Evolutionary conservation across 2,888 invertebrate genomes (phyloP).

Genomic region (Theristus sp.): DNA sequence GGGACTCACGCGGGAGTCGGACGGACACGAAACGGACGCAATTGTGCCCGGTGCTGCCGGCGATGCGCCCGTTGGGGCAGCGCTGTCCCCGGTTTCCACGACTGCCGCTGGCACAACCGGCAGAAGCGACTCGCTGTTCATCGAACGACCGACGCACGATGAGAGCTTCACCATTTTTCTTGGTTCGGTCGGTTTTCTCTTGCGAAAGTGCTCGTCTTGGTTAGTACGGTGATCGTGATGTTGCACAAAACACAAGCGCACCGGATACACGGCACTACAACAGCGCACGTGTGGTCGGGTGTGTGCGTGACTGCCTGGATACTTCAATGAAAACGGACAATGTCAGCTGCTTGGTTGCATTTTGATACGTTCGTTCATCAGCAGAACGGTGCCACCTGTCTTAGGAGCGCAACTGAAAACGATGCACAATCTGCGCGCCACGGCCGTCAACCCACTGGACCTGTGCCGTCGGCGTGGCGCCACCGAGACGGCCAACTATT

Average conservation of each 20-base stretch:
- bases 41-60: not conserved
- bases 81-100: not conserved
- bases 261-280: no score
- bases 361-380: not conserved
- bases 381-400: not conserved
- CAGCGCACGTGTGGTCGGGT: no score
- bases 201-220: no score
- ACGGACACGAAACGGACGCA: not conserved
- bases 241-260: no score
- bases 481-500: constrained; percentile 1
- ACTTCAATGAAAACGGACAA: no score
- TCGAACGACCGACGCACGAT: no score
- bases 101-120: no score
- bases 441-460: constrained; percentile 50
- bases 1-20: not conserved
- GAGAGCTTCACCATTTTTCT: constrained; percentile 2
- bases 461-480: constrained; percentile 8
- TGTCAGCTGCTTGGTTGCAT: no score
- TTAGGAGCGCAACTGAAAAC: constrained; percentile 82
- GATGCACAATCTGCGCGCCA: constrained; percentile 84
- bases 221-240: no score
- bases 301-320: no score
- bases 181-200: not conserved
- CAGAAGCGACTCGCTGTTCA: no score
- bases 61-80: not conserved